Conservation (phyloP, 2,888 invertebrate species). For the Acrobasis consociella region DNA sequence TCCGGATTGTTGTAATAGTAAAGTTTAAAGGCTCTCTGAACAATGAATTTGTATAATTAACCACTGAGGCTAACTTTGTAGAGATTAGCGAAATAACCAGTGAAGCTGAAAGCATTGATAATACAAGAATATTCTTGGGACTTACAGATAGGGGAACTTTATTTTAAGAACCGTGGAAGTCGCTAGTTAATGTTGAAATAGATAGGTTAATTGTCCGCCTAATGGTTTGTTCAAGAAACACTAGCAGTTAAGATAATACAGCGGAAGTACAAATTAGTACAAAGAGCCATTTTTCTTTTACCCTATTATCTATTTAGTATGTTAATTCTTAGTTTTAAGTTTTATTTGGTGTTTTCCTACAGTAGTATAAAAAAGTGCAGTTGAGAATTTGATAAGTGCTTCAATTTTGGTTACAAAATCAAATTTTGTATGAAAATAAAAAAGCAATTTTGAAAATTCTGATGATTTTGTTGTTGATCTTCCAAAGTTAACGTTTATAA, state of each 20-base stretch:
- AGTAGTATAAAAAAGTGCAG: not conserved
- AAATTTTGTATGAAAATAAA: too few relatives aligned
- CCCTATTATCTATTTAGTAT: not conserved
- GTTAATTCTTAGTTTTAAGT: not conserved
- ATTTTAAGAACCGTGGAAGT: constrained; percentile 8
- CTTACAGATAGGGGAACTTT: not conserved
- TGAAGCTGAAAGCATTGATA: not conserved
- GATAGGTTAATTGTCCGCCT: constrained; percentile 5
- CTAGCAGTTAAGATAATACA: constrained; percentile 4
- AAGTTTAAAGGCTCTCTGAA: not conserved
- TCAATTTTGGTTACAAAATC: too few relatives aligned
- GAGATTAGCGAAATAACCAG: not conserved
- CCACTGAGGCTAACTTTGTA: not conserved
- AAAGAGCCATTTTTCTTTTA: not conserved
- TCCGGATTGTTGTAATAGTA: too few relatives aligned
- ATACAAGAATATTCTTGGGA: not conserved
- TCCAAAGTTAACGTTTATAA: not conserved
- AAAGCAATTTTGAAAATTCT: too few relatives aligned
- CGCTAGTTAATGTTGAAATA: constrained; percentile 5
- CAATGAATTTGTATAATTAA: not conserved
- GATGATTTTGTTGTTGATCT: too few relatives aligned
- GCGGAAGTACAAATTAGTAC: not conserved
- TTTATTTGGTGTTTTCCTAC: too few relatives aligned
- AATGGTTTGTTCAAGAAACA: constrained; percentile 4
- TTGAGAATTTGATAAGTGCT: too few relatives aligned